These are phyloP conservation scores for Patella pellucida DNA, from an alignment of 2,888 invertebrate species.

Conservation along the genomic window DNA sequence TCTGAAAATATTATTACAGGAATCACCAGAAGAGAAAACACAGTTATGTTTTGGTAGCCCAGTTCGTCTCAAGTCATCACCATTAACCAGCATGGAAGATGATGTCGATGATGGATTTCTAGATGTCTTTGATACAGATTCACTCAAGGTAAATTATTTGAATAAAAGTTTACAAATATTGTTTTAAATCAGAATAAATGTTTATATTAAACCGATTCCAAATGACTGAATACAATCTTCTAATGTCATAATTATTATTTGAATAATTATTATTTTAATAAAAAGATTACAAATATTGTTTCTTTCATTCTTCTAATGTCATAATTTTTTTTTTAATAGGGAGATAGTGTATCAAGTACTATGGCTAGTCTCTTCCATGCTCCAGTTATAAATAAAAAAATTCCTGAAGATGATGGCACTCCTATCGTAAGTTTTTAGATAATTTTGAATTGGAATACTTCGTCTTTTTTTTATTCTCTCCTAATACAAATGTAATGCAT, in stretches of 20 bases:
- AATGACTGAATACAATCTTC: not conserved
- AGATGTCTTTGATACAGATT: slow-evolving; percentile 49
- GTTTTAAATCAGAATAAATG: not conserved
- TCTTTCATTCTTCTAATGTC: not conserved
- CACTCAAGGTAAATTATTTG: slow-evolving; percentile 34
- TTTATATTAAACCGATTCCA: not conserved
- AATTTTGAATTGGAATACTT: too few species aligned
- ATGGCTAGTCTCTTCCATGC: slow-evolving; percentile 55
- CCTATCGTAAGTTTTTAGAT: slow-evolving; percentile 39
- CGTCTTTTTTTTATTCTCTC: too few species aligned
- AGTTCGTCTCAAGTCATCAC: slow-evolving; percentile 18
- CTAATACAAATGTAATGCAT: too few species aligned
- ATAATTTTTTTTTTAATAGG: slow-evolving; percentile 31
- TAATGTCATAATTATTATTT: slow-evolving; percentile 13
- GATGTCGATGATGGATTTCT: slow-evolving; percentile 62
- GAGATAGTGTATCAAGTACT: slow-evolving; percentile 35
- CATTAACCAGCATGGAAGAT: slow-evolving; percentile 21
- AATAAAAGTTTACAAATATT: not conserved
- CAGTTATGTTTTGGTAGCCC: slow-evolving; percentile 13
- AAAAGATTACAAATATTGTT: too few species aligned
- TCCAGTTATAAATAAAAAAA: slow-evolving; percentile 46
- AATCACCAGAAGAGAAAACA: slow-evolving; percentile 4
- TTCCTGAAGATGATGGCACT: slow-evolving; percentile 42
- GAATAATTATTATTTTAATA: too few species aligned
- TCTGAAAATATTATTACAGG: not conserved